Conservation (phyloP, 2,797 vertebrate species). For the Gadopsis marmoratus region DNA sequence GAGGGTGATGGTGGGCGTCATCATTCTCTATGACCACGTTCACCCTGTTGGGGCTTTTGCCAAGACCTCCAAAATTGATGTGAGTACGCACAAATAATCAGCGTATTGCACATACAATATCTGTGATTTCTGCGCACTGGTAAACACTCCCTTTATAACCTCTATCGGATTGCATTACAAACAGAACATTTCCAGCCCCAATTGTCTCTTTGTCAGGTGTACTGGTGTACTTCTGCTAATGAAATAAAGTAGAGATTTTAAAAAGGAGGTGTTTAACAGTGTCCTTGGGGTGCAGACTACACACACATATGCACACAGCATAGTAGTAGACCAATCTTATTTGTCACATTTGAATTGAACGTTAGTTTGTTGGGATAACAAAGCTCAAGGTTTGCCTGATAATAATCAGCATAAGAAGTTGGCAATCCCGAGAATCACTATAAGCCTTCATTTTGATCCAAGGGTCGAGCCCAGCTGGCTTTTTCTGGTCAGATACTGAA, state of each 20-base stretch:
- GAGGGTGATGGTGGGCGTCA: conserved; percentile 94
- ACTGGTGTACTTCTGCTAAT: background rate
- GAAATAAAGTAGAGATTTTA: background rate
- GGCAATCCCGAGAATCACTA: background rate
- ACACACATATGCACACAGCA: background rate
- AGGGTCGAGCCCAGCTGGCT: background rate
- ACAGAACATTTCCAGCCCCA: background rate
- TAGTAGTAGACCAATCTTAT: background rate
- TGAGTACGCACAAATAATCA: conserved; percentile 74
- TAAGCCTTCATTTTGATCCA: background rate
- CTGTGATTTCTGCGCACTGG: background rate
- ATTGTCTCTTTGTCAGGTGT: background rate
- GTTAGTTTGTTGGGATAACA: background rate
- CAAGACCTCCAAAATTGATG: conserved; percentile 94
- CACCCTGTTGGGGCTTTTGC: conserved; percentile 93
- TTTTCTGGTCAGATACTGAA: background rate
- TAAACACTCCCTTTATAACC: background rate
- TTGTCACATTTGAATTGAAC: background rate
- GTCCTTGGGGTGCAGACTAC: background rate
- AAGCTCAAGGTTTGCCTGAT: background rate
- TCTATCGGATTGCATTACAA: background rate
- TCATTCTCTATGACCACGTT: conserved; percentile 94
- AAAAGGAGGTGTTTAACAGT: background rate
- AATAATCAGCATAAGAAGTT: background rate
- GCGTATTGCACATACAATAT: background rate